phyloP scores from a whole-genome alignment of 2,888 invertebrate species.

The Hedya salicella region DNA sequence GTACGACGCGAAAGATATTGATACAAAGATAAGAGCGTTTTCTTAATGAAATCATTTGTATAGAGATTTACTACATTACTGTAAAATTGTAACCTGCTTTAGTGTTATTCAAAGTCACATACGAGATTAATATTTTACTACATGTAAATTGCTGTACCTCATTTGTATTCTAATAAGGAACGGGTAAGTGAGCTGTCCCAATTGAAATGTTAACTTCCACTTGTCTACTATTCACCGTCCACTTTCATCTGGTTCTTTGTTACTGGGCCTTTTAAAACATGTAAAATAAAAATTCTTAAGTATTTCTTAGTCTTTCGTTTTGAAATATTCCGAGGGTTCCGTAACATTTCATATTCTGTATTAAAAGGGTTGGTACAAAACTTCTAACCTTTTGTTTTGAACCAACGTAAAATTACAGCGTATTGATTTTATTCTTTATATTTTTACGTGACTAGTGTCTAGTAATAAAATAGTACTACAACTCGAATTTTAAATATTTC shows the following conservation, averaged over 20 bases:
- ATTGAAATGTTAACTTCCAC: slow-evolving; percentile 13
- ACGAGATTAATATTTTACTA: neutral
- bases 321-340: slow-evolving; percentile 30
- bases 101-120: neutral
- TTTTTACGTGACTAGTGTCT: no score
- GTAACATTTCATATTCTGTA: slow-evolving; percentile 6
- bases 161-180: slow-evolving; percentile 12
- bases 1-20: slow-evolving; percentile 34
- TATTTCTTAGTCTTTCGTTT: slow-evolving; percentile 21
- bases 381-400: neutral
- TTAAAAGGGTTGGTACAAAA: neutral
- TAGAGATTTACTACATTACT: slow-evolving; percentile 25
- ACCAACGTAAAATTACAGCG: no score
- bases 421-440: no score
- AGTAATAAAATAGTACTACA: no score
- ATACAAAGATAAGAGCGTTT: slow-evolving; percentile 39
- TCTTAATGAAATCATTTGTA: slow-evolving; percentile 28
- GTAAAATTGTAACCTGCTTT: slow-evolving; percentile 30
- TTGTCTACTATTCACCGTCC: slow-evolving; percentile 44
- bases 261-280: slow-evolving; percentile 43
- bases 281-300: slow-evolving; percentile 38
- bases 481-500: no score
- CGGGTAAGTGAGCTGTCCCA: slow-evolving; percentile 13
- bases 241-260: slow-evolving; percentile 49
- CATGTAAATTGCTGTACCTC: slow-evolving; percentile 12